These are phyloP conservation scores for Sprattus sprattus DNA, from an alignment of 2,113 vertebrate species.

Conservation along the genomic window DNA sequence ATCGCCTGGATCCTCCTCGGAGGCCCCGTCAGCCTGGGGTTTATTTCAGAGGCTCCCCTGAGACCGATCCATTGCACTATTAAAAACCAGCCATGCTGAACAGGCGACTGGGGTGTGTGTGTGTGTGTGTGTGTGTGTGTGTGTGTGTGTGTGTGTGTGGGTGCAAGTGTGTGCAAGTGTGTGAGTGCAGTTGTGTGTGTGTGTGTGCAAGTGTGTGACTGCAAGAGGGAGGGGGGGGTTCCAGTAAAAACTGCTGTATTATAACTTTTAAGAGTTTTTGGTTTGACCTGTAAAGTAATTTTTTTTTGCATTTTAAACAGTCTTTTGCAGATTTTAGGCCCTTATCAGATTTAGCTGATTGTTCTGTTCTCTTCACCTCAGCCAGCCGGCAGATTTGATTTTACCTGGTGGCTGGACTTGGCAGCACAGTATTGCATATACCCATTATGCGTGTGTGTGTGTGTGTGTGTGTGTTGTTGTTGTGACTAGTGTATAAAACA, in stretches of 20 bases:
- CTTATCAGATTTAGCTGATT: background rate
- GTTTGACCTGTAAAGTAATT: background rate
- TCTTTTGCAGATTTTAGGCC: background rate
- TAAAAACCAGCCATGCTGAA: background rate
- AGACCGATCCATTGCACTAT: background rate
- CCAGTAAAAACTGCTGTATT: background rate
- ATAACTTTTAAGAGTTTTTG: background rate
- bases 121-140: background rate
- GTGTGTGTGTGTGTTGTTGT: background rate
- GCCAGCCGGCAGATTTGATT: background rate
- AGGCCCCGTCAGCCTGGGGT: background rate
- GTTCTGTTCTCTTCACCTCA: background rate
- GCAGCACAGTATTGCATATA: background rate
- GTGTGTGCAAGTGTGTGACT: background rate
- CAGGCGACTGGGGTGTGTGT: background rate
- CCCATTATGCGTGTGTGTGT: background rate
- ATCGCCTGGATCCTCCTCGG: background rate
- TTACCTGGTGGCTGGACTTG: background rate
- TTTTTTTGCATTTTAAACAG: background rate
- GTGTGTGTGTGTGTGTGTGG: constrained; percentile 5
- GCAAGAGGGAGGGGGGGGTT: background rate
- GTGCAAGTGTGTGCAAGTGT: background rate
- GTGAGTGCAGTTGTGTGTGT: background rate
- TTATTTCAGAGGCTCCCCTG: background rate
- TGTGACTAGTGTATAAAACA: background rate